These are phyloP conservation scores for Agrochola lota DNA, from an alignment of 2,888 invertebrate genomes.

Conservation along the genomic window DNA sequence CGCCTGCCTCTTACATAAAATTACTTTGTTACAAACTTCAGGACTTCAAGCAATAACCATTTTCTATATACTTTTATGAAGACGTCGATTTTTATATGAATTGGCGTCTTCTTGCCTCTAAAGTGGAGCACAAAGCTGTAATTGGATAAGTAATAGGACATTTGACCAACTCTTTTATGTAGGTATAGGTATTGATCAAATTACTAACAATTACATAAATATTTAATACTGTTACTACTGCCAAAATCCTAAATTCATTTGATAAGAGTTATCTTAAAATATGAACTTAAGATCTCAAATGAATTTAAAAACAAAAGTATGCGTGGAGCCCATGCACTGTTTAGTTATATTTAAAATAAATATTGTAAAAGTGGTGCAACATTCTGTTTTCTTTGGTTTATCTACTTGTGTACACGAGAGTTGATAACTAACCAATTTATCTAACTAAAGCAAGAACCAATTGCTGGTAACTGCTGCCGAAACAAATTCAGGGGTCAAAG, in stretches of 20 bases:
- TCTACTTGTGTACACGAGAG: no score
- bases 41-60: slow-evolving; percentile 26
- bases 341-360: not conserved
- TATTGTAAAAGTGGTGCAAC: not conserved
- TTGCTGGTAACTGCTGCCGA: not conserved
- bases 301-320: not conserved
- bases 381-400: not conserved
- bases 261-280: not conserved
- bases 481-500: not conserved
- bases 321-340: not conserved
- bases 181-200: not conserved
- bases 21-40: slow-evolving; percentile 38
- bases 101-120: slow-evolving; percentile 1
- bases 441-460: not conserved
- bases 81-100: slow-evolving; percentile 30
- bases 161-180: not conserved
- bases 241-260: not conserved
- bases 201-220: not conserved
- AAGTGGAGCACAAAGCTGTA: not conserved
- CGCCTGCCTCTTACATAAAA: slow-evolving; percentile 51
- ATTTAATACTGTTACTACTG: not conserved
- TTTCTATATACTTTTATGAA: slow-evolving; percentile 39
- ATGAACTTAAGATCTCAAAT: not conserved
- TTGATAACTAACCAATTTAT: not conserved
- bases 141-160: not conserved